Evolutionary conservation across 2,113 vertebrate genomes (phyloP), one percentile per base, ranked within the genome.

Genomic region (Columbina picui): DNA sequence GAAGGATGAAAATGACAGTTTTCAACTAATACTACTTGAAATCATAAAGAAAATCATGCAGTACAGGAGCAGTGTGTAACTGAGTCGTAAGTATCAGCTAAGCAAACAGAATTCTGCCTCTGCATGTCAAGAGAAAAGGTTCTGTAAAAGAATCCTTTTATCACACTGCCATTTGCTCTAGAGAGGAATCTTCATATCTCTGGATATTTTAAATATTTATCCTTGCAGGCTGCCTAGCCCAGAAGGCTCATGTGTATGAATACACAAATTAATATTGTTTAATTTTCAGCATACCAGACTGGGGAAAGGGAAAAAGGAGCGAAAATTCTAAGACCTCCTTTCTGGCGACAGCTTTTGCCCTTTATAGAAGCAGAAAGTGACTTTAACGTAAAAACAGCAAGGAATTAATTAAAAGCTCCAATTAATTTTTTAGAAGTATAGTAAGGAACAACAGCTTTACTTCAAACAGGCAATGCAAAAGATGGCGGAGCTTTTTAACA

Each of bases 141-240:
- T 86, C 41, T 70, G 39, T 57, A 34, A 88, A 92, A 60, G 9
- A 7, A 36, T 45, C 27, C 73, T 94, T 91, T 84, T 84, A 78
- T 52, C 65, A 82, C 7, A 19, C 2, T 88, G 52, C 26, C 70
- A 84, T 15, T 34, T 77, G 25, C 56, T 94, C 53, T 56, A 63
- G 60, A 91, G 43, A 87, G 39, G 43, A 92, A 73, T 73, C 61
- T 82, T 87, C 3, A 0, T 21, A 70, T 79, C 77, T 95, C 74
- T 91, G 56, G 78, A 32, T 89, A 93, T 84, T 91, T 91, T 23
- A 93, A 93, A 85, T 96, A 94, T 94, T 96, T 91, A 96, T 80
- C 39, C 53, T 68, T 84, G 65, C 53, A 87, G 82, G 69, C 38
- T 94, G 43, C 53, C 45, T 76, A 47, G 49, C 36, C n/a, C 69